phyloP scores from a whole-genome alignment of 2,888 invertebrate species.

The Ganaspis brasiliensis region DNA sequence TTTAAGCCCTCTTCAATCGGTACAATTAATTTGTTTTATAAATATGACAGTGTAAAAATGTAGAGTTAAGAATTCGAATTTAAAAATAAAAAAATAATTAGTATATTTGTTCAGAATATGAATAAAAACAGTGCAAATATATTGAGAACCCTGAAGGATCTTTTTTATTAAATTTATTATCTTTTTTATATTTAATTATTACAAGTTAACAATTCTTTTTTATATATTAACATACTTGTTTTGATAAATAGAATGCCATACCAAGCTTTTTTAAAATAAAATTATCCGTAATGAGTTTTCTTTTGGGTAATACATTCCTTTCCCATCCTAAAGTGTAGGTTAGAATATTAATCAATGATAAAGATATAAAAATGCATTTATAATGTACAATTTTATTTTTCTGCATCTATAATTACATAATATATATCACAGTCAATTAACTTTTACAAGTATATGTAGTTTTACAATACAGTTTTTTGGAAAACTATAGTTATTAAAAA shows the following conservation, averaged over 20 bases:
- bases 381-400: neutral
- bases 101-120: too few relatives aligned
- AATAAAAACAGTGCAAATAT: too few relatives aligned
- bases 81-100: too few relatives aligned
- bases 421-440: too few relatives aligned
- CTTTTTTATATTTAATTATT: neutral
- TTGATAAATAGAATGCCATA: conserved; percentile 71
- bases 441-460: too few relatives aligned
- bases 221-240: conserved; percentile 9
- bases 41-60: too few relatives aligned
- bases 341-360: neutral
- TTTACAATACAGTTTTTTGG: too few relatives aligned
- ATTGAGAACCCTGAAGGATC: conserved; percentile 3
- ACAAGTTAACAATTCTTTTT: conserved; percentile 15
- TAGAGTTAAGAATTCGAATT: too few relatives aligned
- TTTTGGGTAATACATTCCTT: conserved; percentile 6
- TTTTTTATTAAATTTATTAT: neutral
- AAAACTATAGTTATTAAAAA: too few relatives aligned
- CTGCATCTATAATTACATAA: neutral
- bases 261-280: conserved; percentile 70
- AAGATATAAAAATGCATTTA: too few relatives aligned
- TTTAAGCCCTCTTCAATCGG: too few relatives aligned
- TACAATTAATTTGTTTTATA: too few relatives aligned
- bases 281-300: conserved; percentile 26
- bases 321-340: conserved; percentile 12